Base-by-base conservation (phyloP, 2,113 vertebrate genomes). In the Mirounga angustirostris region DNA sequence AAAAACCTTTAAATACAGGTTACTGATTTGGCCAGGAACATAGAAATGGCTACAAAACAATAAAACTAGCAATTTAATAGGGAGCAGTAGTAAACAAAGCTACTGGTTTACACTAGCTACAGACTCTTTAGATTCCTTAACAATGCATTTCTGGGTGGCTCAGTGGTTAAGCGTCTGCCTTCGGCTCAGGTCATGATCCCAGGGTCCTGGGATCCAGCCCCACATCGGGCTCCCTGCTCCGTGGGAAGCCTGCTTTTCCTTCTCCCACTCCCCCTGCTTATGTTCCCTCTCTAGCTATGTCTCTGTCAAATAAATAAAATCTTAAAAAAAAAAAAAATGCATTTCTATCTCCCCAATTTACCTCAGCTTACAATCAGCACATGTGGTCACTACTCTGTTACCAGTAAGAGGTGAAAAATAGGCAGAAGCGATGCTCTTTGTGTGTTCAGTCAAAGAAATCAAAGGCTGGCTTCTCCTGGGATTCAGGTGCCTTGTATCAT, bases 321-420 rank as follows among this genome's bases (percentile, higher is more conserved):
- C 46, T 46, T 46, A 8, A 46, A 46, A 46, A 46, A 46, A 46
- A 46, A 46, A 46, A 46, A 46, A 76, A 76, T 3, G 3, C 61
- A 50, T 73, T 71, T 91, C 5, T 3, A 30, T 83, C 88, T 50
- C 26, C 46, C 67, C 46, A 3, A 83, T 96, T 98, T 97, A 99
- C 99, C 99, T 99, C 88, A 99, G 98, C 0, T n/a, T 93, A 96
- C 99, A 96, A 36, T 99, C 99, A 50, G 98, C 97, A 94, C 99
- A 99, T 28, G 99, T 98, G 0, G 99, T 99, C 92, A 99, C 98
- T 13, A 99, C 98, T 89, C 98, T 98, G 98, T 98, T 99, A 5
- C 99, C 99, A 1, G 99, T 99, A 3, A 73, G 56, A 4, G 99
- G 99, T 2, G 99, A 99, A 98, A 99, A 99, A 91, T 99, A 99